phyloP scores from a whole-genome alignment of 2,113 vertebrate species.

The Xyrauchen texanus region DNA sequence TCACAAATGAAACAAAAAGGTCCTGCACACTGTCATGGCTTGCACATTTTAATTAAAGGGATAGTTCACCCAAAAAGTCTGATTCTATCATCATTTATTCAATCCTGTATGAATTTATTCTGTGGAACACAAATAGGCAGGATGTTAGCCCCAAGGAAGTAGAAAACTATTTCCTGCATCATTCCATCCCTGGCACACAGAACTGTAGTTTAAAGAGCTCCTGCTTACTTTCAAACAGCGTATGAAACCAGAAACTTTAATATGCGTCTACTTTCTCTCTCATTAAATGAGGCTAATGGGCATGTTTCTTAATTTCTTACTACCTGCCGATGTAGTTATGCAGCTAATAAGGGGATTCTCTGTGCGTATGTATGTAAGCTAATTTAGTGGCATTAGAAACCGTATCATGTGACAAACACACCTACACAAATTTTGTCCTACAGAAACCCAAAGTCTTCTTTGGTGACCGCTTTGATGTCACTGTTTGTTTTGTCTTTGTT shows the following conservation, averaged over 20 bases:
- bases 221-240: slow-evolving; percentile 11
- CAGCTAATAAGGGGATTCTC: slow-evolving; percentile 9
- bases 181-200: slow-evolving; percentile 6
- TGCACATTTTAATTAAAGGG: too few relatives aligned
- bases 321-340: slow-evolving; percentile 35
- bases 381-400: slow-evolving; percentile 9
- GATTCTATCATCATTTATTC: too few relatives aligned
- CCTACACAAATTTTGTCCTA: slow-evolving; percentile 1
- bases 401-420: slow-evolving; percentile 14
- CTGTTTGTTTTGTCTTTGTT: not conserved
- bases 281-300: slow-evolving; percentile 57
- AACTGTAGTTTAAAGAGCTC: not conserved
- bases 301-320: slow-evolving; percentile 45
- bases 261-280: slow-evolving; percentile 31
- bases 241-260: slow-evolving; percentile 64
- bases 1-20: too few relatives aligned
- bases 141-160: not conserved
- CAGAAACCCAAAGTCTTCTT: not conserved
- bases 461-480: not conserved
- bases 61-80: too few relatives aligned
- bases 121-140: not conserved
- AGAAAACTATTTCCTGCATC: slow-evolving; percentile 25
- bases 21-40: too few relatives aligned
- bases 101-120: too few relatives aligned
- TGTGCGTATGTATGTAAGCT: slow-evolving; percentile 29